Base-by-base conservation (phyloP, 2,113 vertebrate species). In the Vicugna pacos region DNA sequence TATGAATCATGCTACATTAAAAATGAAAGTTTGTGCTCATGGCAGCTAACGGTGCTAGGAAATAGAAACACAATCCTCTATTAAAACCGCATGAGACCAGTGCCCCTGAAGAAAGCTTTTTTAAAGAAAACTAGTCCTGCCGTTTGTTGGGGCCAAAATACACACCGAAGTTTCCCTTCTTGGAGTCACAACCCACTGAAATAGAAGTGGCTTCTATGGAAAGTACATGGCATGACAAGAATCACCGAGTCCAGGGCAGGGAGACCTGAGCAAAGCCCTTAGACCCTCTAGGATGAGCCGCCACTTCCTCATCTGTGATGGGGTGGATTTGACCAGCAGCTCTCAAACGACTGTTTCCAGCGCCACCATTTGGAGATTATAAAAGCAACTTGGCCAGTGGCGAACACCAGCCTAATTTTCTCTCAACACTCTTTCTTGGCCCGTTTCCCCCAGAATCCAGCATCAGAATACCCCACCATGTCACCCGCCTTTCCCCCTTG, bases 11-110 rank as follows among this genome's bases (percentile, higher is more conserved):
- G 38, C 56, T 46, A 11, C 79, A 67, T 72, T 92, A 62, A 92
- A 97, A 90, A 94, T 26, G 90, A 87, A 92, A 89, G 92, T 96
- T 62, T 70, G 79, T 89, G 38, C 93, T 93, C 90, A 35, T 76
- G 81, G 69, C 77, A 96, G 84, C 94, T 70, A 58, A 83, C 3
- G 10, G 86, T 7, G 20, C 75, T 19, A 46, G 64, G 72, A 96
- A 93, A 81, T 17, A 95, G 87, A 92, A 83, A 89, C 94, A 70
- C 12, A 28, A 35, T 75, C 76, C 65, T 76, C 84, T 46, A 16
- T 81, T 50, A 88, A 87, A 95, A 81, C 95, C 62, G 58, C 80
- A 8, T 87, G 81, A 90, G 70, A 22, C 3, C 62, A 11, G 82
- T 1, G 13, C 16, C 32, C 76, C 24, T 38, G n/a, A 73, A 89